Evolutionary conservation across 2,888 invertebrate species (phyloP).

Genomic region (Drosophila vallismaia): DNA sequence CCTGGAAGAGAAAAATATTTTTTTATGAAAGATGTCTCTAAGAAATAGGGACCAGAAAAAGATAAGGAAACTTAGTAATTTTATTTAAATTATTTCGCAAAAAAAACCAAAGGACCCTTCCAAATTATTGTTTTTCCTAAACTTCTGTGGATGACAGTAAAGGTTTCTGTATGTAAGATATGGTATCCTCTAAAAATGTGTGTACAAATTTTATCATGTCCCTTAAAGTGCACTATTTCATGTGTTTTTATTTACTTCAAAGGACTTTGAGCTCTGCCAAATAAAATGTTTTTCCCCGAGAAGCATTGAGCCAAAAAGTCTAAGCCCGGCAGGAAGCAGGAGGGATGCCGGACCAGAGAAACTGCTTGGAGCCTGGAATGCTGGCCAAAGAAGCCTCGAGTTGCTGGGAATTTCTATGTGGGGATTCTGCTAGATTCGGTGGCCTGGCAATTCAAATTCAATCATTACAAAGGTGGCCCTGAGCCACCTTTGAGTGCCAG

Average conservation of each 20-base stretch:
- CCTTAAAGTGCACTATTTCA: neutral
- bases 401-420: slow-evolving; percentile 19
- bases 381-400: neutral
- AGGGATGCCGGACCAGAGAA: slow-evolving; percentile 48
- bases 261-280: neutral
- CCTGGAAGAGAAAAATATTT: neutral
- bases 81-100: too few species aligned
- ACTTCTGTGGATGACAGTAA: too few species aligned
- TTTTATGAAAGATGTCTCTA: slow-evolving; percentile 3
- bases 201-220: too few species aligned
- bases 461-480: slow-evolving; percentile 67
- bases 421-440: slow-evolving; percentile 7
- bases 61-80: too few species aligned
- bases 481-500: slow-evolving; percentile 61
- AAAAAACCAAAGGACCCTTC: too few species aligned
- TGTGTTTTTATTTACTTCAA: neutral
- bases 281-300: slow-evolving; percentile 8
- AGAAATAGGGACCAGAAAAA: neutral
- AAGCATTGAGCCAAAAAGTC: neutral
- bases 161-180: too few species aligned
- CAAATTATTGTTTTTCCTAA: too few species aligned
- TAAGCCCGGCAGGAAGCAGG: slow-evolving; percentile 16
- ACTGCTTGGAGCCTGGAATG: slow-evolving; percentile 17
- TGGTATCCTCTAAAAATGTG: too few species aligned
- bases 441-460: slow-evolving; percentile 72